A percentile compares a stretch with the other conserved stretches of the same genome.
These are phyloP conservation scores for Virgularia gustaviana DNA, from an alignment of 92 coral and sea anemone genomes.

Conservation along the genomic window DNA sequence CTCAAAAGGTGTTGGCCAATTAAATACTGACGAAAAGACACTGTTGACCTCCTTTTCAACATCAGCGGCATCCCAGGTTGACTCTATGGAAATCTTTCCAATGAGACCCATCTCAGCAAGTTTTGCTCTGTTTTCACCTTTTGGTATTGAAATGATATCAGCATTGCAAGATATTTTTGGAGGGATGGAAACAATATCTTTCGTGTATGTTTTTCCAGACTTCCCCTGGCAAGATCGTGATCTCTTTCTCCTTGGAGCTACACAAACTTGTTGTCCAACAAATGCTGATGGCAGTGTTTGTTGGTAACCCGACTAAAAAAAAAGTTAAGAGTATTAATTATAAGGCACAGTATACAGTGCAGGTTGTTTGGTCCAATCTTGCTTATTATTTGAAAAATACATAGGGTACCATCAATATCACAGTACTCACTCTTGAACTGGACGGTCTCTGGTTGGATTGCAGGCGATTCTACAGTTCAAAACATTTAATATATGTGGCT, in stretches of 20 bases:
- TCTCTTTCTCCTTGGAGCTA: not conserved
- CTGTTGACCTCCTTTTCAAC: constrained; percentile 47
- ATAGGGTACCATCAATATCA: too few species aligned
- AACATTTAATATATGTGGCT: too few species aligned
- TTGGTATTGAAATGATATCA: constrained; percentile 31
- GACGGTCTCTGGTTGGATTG: too few species aligned
- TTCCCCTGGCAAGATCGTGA: constrained; percentile 9
- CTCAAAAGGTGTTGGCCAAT: constrained; percentile 16
- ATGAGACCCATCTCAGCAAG: constrained; percentile 52
- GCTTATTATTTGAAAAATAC: too few species aligned
- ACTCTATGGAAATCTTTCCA: constrained; percentile 40
- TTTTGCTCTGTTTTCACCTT: constrained; percentile 38
- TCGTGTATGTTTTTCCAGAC: constrained; percentile 37
- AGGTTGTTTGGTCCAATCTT: too few species aligned
- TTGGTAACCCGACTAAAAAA: not conserved
- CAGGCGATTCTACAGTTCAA: too few species aligned
- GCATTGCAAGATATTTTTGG: constrained; percentile 9
- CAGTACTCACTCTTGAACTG: too few species aligned
- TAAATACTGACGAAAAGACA: constrained; percentile 45
- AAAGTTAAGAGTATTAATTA: not conserved
- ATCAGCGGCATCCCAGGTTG: constrained; percentile 42
- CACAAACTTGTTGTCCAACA: not conserved
- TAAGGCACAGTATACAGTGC: not conserved
- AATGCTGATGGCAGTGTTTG: constrained; percentile 23
- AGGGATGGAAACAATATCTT: constrained; percentile 49